A percentile compares a stretch with the other conserved stretches of the same genome.
phyloP scores from a whole-genome alignment of 2,113 vertebrate species.

The Platanista minor region DNA sequence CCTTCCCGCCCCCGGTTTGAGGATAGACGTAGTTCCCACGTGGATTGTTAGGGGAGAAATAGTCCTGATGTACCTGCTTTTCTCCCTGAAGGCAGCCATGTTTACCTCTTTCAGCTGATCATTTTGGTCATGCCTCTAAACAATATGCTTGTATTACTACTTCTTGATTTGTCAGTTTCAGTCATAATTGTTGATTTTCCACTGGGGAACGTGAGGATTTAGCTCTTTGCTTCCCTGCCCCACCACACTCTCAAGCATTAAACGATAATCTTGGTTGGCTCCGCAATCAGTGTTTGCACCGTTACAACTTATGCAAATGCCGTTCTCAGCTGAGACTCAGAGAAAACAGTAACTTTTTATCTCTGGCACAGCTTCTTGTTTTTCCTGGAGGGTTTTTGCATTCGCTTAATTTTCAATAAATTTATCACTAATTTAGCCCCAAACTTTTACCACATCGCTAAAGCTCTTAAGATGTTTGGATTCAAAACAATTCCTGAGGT shows the following conservation, averaged over 20 bases:
- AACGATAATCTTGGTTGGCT: background rate
- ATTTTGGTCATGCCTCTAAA: background rate
- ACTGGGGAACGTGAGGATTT: background rate
- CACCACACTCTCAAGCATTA: background rate
- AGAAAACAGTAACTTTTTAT: background rate
- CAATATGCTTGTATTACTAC: background rate
- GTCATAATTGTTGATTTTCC: background rate
- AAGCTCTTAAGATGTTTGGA: background rate
- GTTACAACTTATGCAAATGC: rapidly evolving
- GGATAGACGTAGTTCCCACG: background rate
- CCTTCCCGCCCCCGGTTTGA: rapidly evolving
- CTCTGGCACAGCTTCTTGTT: background rate
- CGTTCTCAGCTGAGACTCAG: background rate
- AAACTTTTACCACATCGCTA: background rate
- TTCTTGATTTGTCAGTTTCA: too few species aligned
- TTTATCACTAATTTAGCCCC: background rate
- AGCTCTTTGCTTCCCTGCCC: background rate
- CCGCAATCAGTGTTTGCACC: rapidly evolving
- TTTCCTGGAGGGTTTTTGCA: background rate
- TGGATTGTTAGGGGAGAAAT: background rate
- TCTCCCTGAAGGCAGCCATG: rapidly evolving
- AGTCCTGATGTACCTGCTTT: rapidly evolving
- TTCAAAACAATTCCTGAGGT: background rate
- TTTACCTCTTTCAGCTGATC: background rate
- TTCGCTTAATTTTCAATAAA: background rate